phyloP scores from a whole-genome alignment of 2,888 invertebrate genomes.

The Troglohyphantes excavatus region DNA sequence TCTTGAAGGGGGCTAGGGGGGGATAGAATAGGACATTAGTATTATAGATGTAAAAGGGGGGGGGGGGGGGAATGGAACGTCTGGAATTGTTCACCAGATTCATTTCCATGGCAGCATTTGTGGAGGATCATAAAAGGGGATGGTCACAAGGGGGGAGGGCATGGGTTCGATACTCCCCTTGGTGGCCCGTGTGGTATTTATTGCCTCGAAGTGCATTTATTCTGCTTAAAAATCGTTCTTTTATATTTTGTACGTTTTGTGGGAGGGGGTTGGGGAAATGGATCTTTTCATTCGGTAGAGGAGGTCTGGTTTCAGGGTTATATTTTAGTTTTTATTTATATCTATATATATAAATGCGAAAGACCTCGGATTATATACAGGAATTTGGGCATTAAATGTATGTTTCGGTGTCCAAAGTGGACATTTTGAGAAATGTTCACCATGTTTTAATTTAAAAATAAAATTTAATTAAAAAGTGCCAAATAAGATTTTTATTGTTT shows the following conservation, averaged over 20 bases:
- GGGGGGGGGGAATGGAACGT: not conserved
- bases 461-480: too few relatives aligned
- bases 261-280: not conserved
- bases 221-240: constrained; percentile 44
- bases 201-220: constrained; percentile 68
- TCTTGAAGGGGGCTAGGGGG: constrained; percentile 21
- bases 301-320: too few relatives aligned
- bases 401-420: too few relatives aligned
- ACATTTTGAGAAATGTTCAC: too few relatives aligned
- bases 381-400: too few relatives aligned
- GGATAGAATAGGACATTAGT: constrained; percentile 45
- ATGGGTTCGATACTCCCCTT: constrained; percentile 7
- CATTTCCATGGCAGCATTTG: constrained; percentile 77
- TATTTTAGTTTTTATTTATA: too few relatives aligned
- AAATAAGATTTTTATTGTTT: too few relatives aligned
- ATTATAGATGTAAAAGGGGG: constrained; percentile 32
- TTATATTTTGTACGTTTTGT: constrained; percentile 8
- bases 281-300: not conserved
- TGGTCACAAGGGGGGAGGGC: constrained; percentile 13
- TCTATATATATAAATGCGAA: too few relatives aligned
- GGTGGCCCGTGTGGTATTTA: constrained; percentile 60
- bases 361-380: too few relatives aligned
- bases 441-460: too few relatives aligned
- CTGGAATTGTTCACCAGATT: constrained; percentile 76
- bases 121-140: constrained; percentile 68